phyloP scores from a whole-genome alignment of 2,797 vertebrate genomes.

The Gambusia yucatana region DNA sequence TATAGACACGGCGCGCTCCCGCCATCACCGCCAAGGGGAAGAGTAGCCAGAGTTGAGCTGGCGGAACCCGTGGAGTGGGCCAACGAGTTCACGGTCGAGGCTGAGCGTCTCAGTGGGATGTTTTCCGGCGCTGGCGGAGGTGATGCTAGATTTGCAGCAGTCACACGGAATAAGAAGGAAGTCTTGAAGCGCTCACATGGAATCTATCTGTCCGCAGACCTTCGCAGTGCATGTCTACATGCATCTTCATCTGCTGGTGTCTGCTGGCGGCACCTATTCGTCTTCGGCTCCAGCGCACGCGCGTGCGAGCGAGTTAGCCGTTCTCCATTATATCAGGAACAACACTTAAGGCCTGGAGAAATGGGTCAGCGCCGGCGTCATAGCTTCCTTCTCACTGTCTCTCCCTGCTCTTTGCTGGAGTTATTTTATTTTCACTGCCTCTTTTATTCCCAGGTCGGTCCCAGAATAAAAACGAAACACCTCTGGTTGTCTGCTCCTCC shows the following conservation, averaged over 20 bases:
- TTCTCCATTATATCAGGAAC: slow-evolving; percentile 69
- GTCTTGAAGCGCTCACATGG: slow-evolving; percentile 12
- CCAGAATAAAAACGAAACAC: slow-evolving; percentile 76
- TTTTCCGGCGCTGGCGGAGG: slow-evolving; percentile 33
- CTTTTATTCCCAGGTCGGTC: slow-evolving; percentile 71
- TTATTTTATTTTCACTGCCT: slow-evolving; percentile 41
- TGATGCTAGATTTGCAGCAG: slow-evolving; percentile 37
- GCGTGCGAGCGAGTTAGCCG: slow-evolving; percentile 27
- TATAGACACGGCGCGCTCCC: slow-evolving; percentile 20
- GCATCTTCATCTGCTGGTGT: slow-evolving; percentile 42
- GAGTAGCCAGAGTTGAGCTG: slow-evolving; percentile 20
- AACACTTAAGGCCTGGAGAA: slow-evolving; percentile 77
- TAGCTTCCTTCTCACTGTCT: slow-evolving; percentile 60
- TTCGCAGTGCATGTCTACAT: not conserved
- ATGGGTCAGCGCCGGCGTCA: slow-evolving; percentile 75
- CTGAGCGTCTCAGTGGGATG: slow-evolving; percentile 42
- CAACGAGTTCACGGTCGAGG: slow-evolving; percentile 33
- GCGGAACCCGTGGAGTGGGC: slow-evolving; percentile 1
- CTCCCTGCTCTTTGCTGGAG: slow-evolving; percentile 52
- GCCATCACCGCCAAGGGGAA: not conserved
- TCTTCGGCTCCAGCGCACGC: slow-evolving; percentile 33
- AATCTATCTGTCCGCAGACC: slow-evolving; percentile 22
- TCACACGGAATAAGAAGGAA: slow-evolving; percentile 21
- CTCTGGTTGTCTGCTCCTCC: slow-evolving; percentile 67
- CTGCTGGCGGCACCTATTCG: slow-evolving; percentile 38